Base-by-base conservation (phyloP, 2,888 invertebrate genomes). In the Hipparchia sbordonii region DNA sequence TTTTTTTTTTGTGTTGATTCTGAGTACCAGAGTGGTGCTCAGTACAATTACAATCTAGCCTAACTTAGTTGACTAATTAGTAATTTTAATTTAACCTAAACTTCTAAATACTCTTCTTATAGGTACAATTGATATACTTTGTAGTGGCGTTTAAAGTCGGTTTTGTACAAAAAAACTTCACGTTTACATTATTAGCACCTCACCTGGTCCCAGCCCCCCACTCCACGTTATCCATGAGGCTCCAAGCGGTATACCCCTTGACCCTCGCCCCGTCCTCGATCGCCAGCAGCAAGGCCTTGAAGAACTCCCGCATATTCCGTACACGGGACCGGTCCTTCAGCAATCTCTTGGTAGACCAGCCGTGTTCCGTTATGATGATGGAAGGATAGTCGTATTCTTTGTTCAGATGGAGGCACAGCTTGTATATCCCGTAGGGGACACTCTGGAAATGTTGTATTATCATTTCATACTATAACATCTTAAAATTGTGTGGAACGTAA, bases 151-250 rank as follows among this genome's bases (percentile, higher is more conserved):
- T 23, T 23, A 23, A 23, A 23, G 23, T 23, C 23, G 23, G 23
- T 23, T 23, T 23, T 23, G 23, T 23, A 23, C 23, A 23, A 23
- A 23, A 1, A 23, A 23, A 0, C 1, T 23, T 23, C 23, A 23
- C 23, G 1, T 23, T 23, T 23, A 23, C 23, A 23, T 23, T 23
- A 23, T 5, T 39, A 39, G 5, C 39, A 39, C 39, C 33, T 6
- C 79, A 95, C 94, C 89, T 91, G 75, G 93, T 95, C 0, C 96
- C 96, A 59, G 85, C 84, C 0, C 80, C 82, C 96, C 96, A 96
- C 80, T 96, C 96, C 61, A 96, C 94, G 79, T 95, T 96, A 79
- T 96, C 96, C 90, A 96, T 90, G 0, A 96, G 86, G 62, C 95
- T 95, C 96, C 96, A 96, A 0, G 91, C 93, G 0, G 95, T 94